phyloP scores from a whole-genome alignment of 2,888 invertebrate species.

The Branchipolynoe longqiensis region DNA sequence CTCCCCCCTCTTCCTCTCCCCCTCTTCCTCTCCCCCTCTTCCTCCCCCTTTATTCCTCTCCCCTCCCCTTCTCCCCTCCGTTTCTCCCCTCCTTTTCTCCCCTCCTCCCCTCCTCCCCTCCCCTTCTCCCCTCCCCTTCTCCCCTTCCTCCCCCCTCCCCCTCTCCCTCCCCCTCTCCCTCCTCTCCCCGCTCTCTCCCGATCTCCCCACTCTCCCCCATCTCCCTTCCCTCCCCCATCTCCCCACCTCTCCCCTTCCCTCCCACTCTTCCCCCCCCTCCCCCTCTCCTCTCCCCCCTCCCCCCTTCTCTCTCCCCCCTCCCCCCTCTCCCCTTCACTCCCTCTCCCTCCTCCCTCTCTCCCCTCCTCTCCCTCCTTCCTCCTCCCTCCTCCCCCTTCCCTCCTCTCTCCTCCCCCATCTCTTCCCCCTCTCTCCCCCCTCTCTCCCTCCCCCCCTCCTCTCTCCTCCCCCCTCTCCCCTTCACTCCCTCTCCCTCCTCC shows the following conservation, averaged over 20 bases:
- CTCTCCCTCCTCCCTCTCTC: background rate
- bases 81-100: background rate
- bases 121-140: background rate
- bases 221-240: slow-evolving; percentile 4
- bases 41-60: background rate
- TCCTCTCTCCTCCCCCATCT: background rate
- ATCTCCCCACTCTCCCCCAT: background rate
- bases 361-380: background rate
- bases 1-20: background rate
- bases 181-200: slow-evolving; percentile 1
- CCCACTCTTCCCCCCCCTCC: background rate
- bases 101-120: background rate
- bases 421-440: background rate
- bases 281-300: background rate
- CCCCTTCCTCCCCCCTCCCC: slow-evolving; percentile 6
- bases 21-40: background rate
- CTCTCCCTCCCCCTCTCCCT: background rate
- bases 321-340: background rate
- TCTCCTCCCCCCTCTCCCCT: background rate
- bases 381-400: background rate
- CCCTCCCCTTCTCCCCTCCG: background rate
- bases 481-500: background rate
- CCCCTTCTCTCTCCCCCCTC: background rate
- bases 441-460: background rate
- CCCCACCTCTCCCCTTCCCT: background rate